Evolutionary conservation across 2,888 invertebrate species (phyloP), one percentile per base, ranked within the genome.

Genomic region (Cataglyphis cursor): DNA sequence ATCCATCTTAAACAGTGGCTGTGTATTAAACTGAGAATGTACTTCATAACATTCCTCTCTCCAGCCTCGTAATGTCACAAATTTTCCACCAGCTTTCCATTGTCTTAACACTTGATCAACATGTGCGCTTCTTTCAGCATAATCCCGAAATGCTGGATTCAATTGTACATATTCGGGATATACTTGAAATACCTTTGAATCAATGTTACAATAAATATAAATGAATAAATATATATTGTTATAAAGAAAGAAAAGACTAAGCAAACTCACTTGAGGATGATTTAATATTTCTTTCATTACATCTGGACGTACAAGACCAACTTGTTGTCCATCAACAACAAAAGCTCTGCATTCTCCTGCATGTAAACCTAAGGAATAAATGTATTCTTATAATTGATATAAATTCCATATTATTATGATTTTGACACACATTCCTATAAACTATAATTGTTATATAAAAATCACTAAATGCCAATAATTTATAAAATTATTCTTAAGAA

Each of bases 31-130:
- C 94, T 97, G 97, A 85, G 97, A 96, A 93, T 97, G 97, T n/a
- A 99, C 98, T 95, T 98, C 98, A 95, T 98, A 98, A 95, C 97
- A 98, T 97, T 99, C 99, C 96, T 99, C 97, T 94, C 99, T 96
- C 99, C 99, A 99, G 24, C 99, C 99, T 93, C 97, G 97, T 10
- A 98, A 95, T 62, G 99, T 97, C 88, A 97, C 96, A 94, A 98
- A 97, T 90, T 97, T 96, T 92, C 97, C 97, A 91, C 98, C 97
- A 86, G 96, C 96, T 85, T 97, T 96, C 93, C 98, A 96, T 93
- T 97, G 96, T 91, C 96, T 96, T 91, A 99, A 96, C 83, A 99
- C 97, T 94, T 97, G 96, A 88, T 98, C 98, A 66, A 99, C 96
- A 93, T 96, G 96, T 78, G 96, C 96, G 85, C 97, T 97, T 91